These are phyloP conservation scores for Catalaphyllia jardinei DNA, from an alignment of 64 coral and sea anemone species.

Conservation along the genomic window DNA sequence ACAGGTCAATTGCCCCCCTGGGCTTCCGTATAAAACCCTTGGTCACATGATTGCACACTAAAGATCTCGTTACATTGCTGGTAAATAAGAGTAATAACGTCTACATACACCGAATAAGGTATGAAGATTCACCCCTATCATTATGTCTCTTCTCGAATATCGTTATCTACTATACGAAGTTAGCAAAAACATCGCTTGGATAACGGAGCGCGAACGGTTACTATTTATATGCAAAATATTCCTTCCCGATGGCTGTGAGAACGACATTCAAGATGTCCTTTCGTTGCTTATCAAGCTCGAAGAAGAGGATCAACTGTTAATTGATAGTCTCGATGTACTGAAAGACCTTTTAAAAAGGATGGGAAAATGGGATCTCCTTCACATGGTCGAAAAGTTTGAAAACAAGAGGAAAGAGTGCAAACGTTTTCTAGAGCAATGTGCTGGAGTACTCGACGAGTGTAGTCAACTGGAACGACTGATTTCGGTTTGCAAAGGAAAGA, in stretches of 20 bases:
- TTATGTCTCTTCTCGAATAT: neutral
- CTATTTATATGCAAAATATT: neutral
- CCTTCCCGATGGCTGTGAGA: neutral
- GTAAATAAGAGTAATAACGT: too few species aligned
- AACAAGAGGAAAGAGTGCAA: neutral
- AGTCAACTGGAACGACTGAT: neutral
- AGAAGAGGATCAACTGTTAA: neutral
- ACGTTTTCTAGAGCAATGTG: neutral
- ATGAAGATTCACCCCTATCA: neutral
- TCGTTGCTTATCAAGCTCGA: neutral
- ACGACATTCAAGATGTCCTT: neutral
- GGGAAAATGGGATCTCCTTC: slow-evolving; percentile 1
- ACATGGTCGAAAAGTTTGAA: neutral
- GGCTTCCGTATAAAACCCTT: too few species aligned
- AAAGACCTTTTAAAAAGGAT: neutral
- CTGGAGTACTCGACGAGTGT: neutral
- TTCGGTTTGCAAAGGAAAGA: neutral
- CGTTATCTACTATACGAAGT: neutral
- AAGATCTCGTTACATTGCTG: too few species aligned
- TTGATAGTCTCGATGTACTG: neutral
- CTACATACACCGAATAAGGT: too few species aligned
- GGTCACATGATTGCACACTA: too few species aligned
- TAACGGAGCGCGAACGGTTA: neutral
- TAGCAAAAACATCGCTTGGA: neutral
- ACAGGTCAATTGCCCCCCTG: too few species aligned